Conservation (phyloP, 2,888 invertebrate species). For the Pheosia gnoma region DNA sequence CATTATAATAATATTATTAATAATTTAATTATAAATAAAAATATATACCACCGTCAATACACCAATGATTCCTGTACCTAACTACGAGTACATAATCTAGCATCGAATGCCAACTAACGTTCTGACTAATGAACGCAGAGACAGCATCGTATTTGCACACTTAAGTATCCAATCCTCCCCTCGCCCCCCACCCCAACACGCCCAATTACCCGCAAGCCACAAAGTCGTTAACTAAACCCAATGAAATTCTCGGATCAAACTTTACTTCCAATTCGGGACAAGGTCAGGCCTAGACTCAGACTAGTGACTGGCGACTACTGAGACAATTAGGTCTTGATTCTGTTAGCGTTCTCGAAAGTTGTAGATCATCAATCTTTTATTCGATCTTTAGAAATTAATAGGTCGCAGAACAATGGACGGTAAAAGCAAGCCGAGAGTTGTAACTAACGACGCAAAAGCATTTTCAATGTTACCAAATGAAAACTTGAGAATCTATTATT, state of each 20-base stretch:
- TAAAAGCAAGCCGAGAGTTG: background rate
- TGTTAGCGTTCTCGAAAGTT: constrained; percentile 10
- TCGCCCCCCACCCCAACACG: constrained; percentile 10
- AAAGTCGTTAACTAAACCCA: constrained; percentile 44
- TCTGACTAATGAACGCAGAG: constrained; percentile 1
- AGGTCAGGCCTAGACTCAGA: constrained; percentile 26
- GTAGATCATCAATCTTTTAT: constrained; percentile 19
- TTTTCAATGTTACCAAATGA: background rate
- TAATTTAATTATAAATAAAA: no score
- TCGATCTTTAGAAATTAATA: constrained; percentile 25
- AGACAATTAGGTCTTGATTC: constrained; percentile 4
- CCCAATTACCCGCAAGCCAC: constrained; percentile 40
- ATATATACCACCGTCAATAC: no score
- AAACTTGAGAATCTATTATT: background rate
- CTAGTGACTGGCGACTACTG: constrained; percentile 3
- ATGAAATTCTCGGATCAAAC: constrained; percentile 42
- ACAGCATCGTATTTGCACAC: constrained; percentile 13
- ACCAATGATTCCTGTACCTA: no score
- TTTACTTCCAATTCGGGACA: constrained; percentile 39
- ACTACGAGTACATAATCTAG: background rate
- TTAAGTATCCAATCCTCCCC: constrained; percentile 1
- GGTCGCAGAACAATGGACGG: constrained; percentile 6
- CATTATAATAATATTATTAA: no score
- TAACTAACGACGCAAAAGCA: background rate
- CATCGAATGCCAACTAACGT: background rate